These are phyloP conservation scores for Dioctria linearis DNA, from an alignment of 2,888 invertebrate genomes.

Conservation along the genomic window DNA sequence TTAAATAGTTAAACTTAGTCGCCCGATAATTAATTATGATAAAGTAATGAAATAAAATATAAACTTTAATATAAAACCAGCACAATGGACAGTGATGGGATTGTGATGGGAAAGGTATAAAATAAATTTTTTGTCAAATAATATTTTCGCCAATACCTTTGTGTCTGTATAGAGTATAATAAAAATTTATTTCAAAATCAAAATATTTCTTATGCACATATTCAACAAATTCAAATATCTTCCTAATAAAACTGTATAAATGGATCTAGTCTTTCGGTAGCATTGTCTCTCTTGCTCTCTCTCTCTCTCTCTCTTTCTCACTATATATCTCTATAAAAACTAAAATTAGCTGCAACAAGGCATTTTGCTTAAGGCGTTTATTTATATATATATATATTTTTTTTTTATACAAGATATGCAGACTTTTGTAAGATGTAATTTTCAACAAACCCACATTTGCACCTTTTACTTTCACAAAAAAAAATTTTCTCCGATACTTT, in stretches of 20 bases:
- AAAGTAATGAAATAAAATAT: constrained; percentile 47
- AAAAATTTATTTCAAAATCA: background rate
- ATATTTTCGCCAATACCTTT: background rate
- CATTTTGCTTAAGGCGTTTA: background rate
- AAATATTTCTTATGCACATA: too few relatives aligned
- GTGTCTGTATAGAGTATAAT: constrained; percentile 4
- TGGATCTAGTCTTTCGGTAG: constrained; percentile 36
- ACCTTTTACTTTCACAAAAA: constrained; percentile 5
- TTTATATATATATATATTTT: background rate
- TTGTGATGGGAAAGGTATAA: constrained; percentile 60
- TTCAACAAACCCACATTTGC: constrained; percentile 4
- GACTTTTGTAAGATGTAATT: constrained; percentile 42
- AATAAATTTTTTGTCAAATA: constrained; percentile 51
- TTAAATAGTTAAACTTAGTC: constrained; percentile 46
- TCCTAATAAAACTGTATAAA: background rate
- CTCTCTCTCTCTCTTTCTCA: too few relatives aligned
- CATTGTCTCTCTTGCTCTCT: constrained; percentile 11
- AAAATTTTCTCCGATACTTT: background rate
- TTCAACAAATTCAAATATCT: too few relatives aligned
- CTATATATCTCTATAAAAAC: background rate
- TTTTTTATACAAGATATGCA: constrained; percentile 55
- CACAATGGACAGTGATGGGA: constrained; percentile 61
- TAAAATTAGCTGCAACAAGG: constrained; percentile 27
- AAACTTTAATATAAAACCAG: constrained; percentile 56
- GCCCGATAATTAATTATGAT: constrained; percentile 47